Evolutionary conservation across 2,797 vertebrate species (phyloP), one percentile per base, ranked within the genome.

Genomic region (Acanthis flammea): DNA sequence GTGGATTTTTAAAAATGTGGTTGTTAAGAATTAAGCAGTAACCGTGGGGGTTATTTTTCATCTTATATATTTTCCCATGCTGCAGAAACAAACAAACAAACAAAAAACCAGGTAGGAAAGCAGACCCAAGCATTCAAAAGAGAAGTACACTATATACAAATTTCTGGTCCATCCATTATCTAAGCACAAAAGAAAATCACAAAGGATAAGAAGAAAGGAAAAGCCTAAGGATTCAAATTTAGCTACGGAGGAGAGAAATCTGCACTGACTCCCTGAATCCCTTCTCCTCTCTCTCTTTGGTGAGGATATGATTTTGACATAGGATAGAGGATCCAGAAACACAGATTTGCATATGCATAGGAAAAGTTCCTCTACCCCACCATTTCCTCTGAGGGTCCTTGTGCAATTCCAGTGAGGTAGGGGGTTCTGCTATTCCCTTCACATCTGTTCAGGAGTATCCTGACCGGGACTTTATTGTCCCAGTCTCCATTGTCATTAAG

Each of bases 1-100:
- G 0, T 0, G 77, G 62, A 86, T 92, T 93, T 83, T 54, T 76
- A 88, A 97, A 97, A 41, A 18, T 17, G 28, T 92, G 2, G 80
- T 97, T 97, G 84, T 97, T 97, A 58, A 97, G 80, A 91, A 97
- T 96, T 54, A 97, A 68, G 74, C 96, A 97, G 83, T 91, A 96
- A 60, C 97, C 97, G 41, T 95, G 96, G 31, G 96, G 96, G 12
- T 58, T 82, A 79, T 96, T 96, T 68, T 96, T 82, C 94, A 97
- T 96, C 23, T 61, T 82, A 37, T 97, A 97, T 37, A 73, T 53
- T 58, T 81, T 68, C 33, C 41, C 8, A 31, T 12, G 2, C 97
- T 97, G 45, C 58, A 83, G 47, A 87, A 93, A 82, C 65, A 85
- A 62, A 27, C 9, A 19, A 65, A 70, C 33, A 77, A 76, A 53